Evolutionary conservation across 2,888 invertebrate genomes (phyloP).

Genomic region (Sylvicola cinctus): DNA sequence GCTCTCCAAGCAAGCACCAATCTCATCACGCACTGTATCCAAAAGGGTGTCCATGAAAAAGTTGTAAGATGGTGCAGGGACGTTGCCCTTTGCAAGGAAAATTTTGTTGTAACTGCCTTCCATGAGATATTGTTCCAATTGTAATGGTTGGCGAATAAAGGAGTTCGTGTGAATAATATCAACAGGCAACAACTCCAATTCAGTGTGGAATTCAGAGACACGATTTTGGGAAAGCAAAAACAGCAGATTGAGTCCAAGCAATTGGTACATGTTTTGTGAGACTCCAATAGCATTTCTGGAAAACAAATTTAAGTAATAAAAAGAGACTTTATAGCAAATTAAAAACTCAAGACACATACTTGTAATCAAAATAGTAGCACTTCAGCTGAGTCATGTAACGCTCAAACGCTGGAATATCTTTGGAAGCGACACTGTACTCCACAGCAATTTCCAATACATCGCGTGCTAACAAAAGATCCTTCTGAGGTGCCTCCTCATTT

Average conservation of each 20-base stretch:
- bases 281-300: constrained; percentile 63
- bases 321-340: background rate
- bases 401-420: constrained; percentile 90
- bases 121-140: constrained; percentile 96
- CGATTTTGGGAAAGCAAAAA: constrained; percentile 88
- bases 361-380: constrained; percentile 91
- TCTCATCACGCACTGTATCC: constrained; percentile 90
- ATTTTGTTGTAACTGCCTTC: constrained; percentile 98
- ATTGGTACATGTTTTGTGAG: constrained; percentile 83
- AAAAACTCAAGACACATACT: constrained; percentile 27
- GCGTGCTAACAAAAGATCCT: constrained; percentile 67
- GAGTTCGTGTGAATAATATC: constrained; percentile 82
- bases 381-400: constrained; percentile 94
- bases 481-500: constrained; percentile 47
- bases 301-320: constrained; percentile 7
- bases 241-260: constrained; percentile 83
- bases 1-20: constrained; percentile 90
- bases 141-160: constrained; percentile 85
- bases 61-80: constrained; percentile 88
- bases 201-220: constrained; percentile 97
- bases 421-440: constrained; percentile 80
- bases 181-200: constrained; percentile 78
- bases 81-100: constrained; percentile 81
- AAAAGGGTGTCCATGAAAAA: constrained; percentile 92
- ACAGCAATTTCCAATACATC: constrained; percentile 92